phyloP scores from a whole-genome alignment of 2,888 invertebrate species.

The Ashinkailepas kermadecensis region DNA sequence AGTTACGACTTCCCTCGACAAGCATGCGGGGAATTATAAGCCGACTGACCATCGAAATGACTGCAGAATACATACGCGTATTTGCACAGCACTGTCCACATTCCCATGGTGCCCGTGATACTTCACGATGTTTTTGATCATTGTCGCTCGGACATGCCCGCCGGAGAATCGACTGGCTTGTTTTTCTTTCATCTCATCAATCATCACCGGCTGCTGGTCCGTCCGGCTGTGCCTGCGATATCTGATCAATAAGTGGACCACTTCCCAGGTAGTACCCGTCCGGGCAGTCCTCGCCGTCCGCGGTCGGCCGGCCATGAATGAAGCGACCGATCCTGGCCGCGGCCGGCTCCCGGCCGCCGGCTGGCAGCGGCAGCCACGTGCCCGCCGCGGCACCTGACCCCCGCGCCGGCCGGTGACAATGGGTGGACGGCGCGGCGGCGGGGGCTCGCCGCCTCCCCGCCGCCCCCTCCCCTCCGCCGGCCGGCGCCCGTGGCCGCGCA shows the following conservation, averaged over 20 bases:
- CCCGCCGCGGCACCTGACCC: neutral
- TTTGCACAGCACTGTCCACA: too few species aligned
- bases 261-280: neutral
- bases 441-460: neutral
- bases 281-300: neutral
- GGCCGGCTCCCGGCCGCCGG: neutral
- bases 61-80: too few species aligned
- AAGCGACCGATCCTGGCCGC: neutral
- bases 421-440: neutral
- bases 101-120: too few species aligned
- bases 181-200: neutral
- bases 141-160: too few species aligned
- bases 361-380: too few species aligned
- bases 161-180: too few species aligned
- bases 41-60: too few species aligned
- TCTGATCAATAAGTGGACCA: neutral
- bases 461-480: neutral
- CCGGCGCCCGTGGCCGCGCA: neutral
- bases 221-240: neutral
- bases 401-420: neutral
- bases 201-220: neutral
- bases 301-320: neutral
- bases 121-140: too few species aligned
- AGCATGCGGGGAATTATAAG: too few species aligned
- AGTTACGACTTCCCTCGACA: too few species aligned